Conservation (phyloP, 2,797 vertebrate genomes). For the Apodemus agrarius region DNA sequence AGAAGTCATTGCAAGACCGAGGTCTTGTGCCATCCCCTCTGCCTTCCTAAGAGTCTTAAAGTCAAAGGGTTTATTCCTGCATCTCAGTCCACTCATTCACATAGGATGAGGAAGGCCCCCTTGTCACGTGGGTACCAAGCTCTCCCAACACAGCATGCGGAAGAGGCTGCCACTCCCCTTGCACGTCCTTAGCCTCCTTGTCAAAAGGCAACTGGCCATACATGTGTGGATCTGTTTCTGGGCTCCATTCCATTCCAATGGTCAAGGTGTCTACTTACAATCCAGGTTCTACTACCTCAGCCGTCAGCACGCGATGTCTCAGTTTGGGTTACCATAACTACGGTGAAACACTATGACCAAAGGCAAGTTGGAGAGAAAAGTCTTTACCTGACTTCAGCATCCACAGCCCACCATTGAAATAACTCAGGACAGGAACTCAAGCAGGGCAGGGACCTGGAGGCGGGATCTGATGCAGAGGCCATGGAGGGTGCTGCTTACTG, state of each 20-base stretch:
- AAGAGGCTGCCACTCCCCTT: not conserved
- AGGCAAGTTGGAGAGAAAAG: not conserved
- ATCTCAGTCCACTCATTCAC: not conserved
- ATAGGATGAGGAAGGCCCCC: not conserved
- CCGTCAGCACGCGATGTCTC: not conserved
- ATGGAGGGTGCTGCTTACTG: not conserved
- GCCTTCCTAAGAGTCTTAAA: not conserved
- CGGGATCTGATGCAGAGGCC: not conserved
- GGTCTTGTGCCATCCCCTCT: not conserved
- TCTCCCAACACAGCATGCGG: not conserved
- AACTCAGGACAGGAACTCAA: not conserved
- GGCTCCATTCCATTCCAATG: not conserved
- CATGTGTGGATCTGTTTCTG: not conserved
- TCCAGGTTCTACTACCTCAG: not conserved
- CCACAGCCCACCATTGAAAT: too few relatives aligned
- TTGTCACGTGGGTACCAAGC: not conserved
- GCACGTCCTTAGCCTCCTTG: not conserved
- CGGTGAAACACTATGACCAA: not conserved
- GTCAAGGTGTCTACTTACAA: not conserved
- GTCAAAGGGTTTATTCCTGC: not conserved
- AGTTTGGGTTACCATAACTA: not conserved
- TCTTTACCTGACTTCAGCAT: not conserved
- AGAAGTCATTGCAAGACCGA: not conserved
- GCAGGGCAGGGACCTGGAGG: not conserved
- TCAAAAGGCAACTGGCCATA: not conserved